Evolutionary conservation across 2,888 invertebrate species (phyloP), one percentile per base, ranked within the genome.

Genomic region (Nemoura dubitans): DNA sequence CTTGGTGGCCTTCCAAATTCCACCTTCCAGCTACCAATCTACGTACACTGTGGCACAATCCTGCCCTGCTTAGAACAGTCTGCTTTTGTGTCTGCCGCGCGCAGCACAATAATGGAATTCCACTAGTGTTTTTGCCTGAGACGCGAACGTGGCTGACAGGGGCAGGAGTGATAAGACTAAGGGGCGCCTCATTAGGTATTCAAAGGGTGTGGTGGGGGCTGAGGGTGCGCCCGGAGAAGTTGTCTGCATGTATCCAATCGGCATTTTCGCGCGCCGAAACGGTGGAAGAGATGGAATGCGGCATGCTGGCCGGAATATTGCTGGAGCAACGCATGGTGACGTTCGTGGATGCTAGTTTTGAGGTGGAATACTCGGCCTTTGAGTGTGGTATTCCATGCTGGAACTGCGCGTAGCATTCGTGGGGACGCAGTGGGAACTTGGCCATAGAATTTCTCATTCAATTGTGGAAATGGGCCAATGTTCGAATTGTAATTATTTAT

Each of bases 121-220:
- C 78, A 25, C 7, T 16, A 26, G 25, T 78, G 78, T 78, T 78
- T 78, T 78, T 78, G 25, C 78, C 10, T 78, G 14, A 5, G 14
- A 21, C n/a, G 10, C 2, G 7, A 2, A 27, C 78, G 78, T 78
- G 26, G 14, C 78, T 26, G 25, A 6, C 59, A 59, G 59, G 59
- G 14, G 59, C 78, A 27, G 78, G 78, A 26, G 78, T 78, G 78
- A 78, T 78, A 78, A 26, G 78, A 28, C n/a, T n/a, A n/a, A n/a
- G n/a, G 27, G 78, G 36, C 78, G n/a, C 14, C 78, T 78, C 78
- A 78, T 78, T 78, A 28, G 27, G 78, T 78, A 78, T 78, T 26
- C 27, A 78, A 78, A 28, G 78, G 78, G 78, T 78, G 78, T 78
- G 78, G 6, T 7, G 21, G 5, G 76, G 2, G 26, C 5, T 27